A percentile compares a stretch with the other conserved stretches of the same genome.
Evolutionary conservation across 2,888 invertebrate genomes (phyloP).

Genomic region (Xylophagus ater): DNA sequence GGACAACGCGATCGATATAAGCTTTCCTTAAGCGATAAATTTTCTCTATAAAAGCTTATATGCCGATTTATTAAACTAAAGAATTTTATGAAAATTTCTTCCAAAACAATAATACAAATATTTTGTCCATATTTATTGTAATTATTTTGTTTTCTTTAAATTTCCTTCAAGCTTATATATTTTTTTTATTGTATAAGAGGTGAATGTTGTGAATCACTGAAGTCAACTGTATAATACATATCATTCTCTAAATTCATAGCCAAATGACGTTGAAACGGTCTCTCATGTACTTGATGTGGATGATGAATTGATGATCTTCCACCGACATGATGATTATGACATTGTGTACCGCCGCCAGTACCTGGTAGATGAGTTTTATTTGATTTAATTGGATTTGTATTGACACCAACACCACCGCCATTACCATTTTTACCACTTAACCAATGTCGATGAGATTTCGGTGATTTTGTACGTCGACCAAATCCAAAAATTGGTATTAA

Average conservation of each 20-base stretch:
- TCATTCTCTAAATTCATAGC: constrained; percentile 55
- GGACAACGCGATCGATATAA: too few species aligned
- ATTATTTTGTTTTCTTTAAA: too few species aligned
- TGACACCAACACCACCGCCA: constrained; percentile 19
- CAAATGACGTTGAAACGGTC: constrained; percentile 43
- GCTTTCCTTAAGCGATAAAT: too few species aligned
- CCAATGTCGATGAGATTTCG: constrained; percentile 44
- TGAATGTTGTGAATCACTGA: constrained; percentile 64
- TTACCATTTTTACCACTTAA: constrained; percentile 45
- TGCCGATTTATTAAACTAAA: too few species aligned
- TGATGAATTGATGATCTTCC: constrained; percentile 24
- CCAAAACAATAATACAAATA: too few species aligned
- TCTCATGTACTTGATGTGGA: constrained; percentile 31
- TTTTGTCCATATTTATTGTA: too few species aligned
- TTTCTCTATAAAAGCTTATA: too few species aligned
- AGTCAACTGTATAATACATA: constrained; percentile 68
- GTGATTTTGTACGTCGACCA: constrained; percentile 33
- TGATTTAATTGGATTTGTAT: constrained; percentile 19
- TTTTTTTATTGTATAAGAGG: constrained; percentile 56
- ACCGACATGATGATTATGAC: constrained; percentile 26
- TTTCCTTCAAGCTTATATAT: too few species aligned
- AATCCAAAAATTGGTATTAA: constrained; percentile 40
- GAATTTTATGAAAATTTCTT: too few species aligned
- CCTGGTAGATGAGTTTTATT: constrained; percentile 19
- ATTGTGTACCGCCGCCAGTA: constrained; percentile 11